phyloP scores from a whole-genome alignment of 2,113 vertebrate species.

The Marcusenius ussheri region DNA sequence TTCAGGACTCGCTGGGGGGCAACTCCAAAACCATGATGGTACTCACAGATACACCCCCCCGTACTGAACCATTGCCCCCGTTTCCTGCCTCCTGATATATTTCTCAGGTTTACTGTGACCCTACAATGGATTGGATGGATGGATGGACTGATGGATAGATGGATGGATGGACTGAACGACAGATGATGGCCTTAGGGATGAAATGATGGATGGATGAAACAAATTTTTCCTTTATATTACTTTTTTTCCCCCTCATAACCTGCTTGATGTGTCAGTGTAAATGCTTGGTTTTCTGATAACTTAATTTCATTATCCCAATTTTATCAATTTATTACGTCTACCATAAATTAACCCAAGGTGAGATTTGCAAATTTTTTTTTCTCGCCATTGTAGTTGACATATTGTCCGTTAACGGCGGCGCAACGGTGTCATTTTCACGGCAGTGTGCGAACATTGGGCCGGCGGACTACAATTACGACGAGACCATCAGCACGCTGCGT shows the following conservation, averaged over 20 bases:
- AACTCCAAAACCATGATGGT: constrained; percentile 99
- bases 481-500: constrained; percentile 94
- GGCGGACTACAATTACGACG: constrained; percentile 97
- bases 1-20: constrained; percentile 93
- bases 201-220: neutral
- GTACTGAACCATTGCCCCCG: neutral
- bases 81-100: neutral
- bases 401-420: neutral
- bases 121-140: neutral
- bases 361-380: neutral
- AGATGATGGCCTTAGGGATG: neutral
- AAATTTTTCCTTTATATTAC: neutral
- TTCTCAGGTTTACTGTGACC: neutral
- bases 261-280: neutral
- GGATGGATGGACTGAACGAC: neutral
- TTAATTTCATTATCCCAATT: neutral
- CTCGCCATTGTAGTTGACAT: neutral
- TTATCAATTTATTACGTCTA: neutral
- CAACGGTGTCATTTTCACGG: neutral
- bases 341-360: neutral
- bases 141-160: neutral
- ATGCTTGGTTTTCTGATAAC: neutral
- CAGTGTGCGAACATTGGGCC: constrained; percentile 98
- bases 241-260: neutral
- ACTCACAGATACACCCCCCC: neutral